phyloP scores from a whole-genome alignment of 2,888 invertebrate genomes.

The Crepidodera aurea region DNA sequence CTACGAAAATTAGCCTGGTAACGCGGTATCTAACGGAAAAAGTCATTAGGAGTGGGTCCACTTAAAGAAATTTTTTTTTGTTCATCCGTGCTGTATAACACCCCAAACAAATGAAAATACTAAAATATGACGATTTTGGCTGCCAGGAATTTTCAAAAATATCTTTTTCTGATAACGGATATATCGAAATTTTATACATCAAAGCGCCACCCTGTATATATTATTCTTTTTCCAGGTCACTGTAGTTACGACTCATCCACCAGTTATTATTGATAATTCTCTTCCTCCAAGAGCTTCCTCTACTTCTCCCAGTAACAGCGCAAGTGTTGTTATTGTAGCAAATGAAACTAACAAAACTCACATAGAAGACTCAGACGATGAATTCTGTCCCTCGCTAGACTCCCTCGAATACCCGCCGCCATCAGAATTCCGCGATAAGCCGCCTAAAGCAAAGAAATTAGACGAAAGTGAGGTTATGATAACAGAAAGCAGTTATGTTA shows the following conservation, averaged over 20 bases:
- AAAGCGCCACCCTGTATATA: too few species aligned
- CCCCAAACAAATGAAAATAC: too few species aligned
- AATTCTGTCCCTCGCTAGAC: constrained; percentile 77
- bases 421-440: constrained; percentile 60
- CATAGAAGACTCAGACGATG: constrained; percentile 76
- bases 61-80: too few species aligned
- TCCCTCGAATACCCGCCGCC: constrained; percentile 72
- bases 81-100: too few species aligned
- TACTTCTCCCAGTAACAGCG: constrained; percentile 59
- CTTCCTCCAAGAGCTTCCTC: constrained; percentile 62
- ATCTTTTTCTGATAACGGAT: too few species aligned
- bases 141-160: too few species aligned
- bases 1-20: too few species aligned
- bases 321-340: constrained; percentile 77
- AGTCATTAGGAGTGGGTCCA: too few species aligned
- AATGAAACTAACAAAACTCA: constrained; percentile 79
- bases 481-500: constrained; percentile 73
- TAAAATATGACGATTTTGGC: too few species aligned
- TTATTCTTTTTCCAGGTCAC: constrained; percentile 72
- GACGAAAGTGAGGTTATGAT: constrained; percentile 90
- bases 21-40: too few species aligned
- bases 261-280: constrained; percentile 73
- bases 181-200: too few species aligned
- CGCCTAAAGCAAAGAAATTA: constrained; percentile 67
- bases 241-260: constrained; percentile 86